Evolutionary conservation across 2,888 invertebrate genomes (phyloP).

Genomic region (Alloplasta piceator): DNA sequence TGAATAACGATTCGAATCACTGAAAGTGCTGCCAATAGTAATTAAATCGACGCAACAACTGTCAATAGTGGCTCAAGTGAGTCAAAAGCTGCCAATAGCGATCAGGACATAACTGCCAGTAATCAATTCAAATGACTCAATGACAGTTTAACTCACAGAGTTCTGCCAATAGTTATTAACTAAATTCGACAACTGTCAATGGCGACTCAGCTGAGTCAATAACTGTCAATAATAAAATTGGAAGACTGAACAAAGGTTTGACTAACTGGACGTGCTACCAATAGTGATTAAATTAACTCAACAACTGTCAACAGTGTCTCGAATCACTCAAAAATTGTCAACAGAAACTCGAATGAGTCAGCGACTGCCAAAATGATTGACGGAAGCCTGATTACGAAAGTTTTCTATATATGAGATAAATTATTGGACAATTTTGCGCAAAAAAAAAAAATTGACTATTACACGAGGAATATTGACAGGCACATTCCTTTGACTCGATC

Average conservation of each 20-base stretch:
- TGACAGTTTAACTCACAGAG: too few relatives aligned
- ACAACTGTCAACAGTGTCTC: too few relatives aligned
- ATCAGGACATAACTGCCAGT: background rate
- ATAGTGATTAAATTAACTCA: background rate
- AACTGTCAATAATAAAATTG: background rate
- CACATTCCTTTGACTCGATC: background rate
- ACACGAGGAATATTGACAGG: too few relatives aligned
- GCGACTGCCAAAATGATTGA: too few relatives aligned
- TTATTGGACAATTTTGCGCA: too few relatives aligned
- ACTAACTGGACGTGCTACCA: background rate
- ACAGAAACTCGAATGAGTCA: background rate
- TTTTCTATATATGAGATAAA: too few relatives aligned
- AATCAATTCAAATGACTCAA: too few relatives aligned
- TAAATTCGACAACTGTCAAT: background rate
- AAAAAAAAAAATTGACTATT: too few relatives aligned
- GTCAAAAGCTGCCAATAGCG: constrained; percentile 4
- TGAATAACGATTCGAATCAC: background rate
- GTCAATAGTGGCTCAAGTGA: too few relatives aligned
- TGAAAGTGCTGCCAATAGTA: background rate
- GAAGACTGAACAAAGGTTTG: too few relatives aligned
- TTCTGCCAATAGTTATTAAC: background rate
- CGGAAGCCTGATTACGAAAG: background rate
- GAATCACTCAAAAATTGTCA: background rate
- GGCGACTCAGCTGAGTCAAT: background rate
- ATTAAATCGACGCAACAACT: too few relatives aligned